Evolutionary conservation across 92 coral and sea anemone genomes (phyloP), one percentile per base, ranked within the genome.

Genomic region (Ricordea florida): DNA sequence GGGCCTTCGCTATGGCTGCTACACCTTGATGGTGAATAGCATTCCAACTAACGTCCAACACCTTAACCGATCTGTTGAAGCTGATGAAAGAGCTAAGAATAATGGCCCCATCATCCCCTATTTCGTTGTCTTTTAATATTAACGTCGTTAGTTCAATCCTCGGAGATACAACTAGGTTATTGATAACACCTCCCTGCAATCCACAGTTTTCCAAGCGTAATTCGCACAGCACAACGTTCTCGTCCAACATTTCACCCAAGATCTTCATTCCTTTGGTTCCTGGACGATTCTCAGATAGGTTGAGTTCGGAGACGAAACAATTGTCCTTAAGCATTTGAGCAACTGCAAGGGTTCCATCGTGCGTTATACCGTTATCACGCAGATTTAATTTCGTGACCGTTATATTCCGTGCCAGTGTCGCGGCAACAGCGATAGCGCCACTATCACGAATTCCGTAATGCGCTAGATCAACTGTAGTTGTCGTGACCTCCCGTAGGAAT

Each of bases 11-110:
- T 14, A 80, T 22, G 52, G 76, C 82, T 6, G 38, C 40, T 0
- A 50, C 72, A 0, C 88, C 90, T 5, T 30, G 57, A 7, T 33
- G 21, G 30, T 74, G 65, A 6, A 80, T 65, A 16, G 79, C 78
- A n/a, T 72, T 85, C 90, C 90, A 85, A 78, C 87, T 65, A 26
- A 85, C 43, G 37, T 85, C 87, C 56, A 85, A 64, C 20, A 22
- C 33, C 50, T 80, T 78, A 30, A 85, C 41, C 0, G 69, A 48
- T 14, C 36, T 16, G 26, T 80, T 85, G 15, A 45, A 4, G 11
- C 47, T 56, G 15, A 85, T 31, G 14, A 52, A 51, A 16, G 80
- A 33, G 1, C 71, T 71, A 28, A 85, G 6, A 1, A 28, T 17
- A 0, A 62, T 14, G 20, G 77, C 66, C 0, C 87, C 90, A 10